Evolutionary conservation across 1,140 invertebrate genomes (phyloP).

Genomic region (Lordiphosa collinella): DNA sequence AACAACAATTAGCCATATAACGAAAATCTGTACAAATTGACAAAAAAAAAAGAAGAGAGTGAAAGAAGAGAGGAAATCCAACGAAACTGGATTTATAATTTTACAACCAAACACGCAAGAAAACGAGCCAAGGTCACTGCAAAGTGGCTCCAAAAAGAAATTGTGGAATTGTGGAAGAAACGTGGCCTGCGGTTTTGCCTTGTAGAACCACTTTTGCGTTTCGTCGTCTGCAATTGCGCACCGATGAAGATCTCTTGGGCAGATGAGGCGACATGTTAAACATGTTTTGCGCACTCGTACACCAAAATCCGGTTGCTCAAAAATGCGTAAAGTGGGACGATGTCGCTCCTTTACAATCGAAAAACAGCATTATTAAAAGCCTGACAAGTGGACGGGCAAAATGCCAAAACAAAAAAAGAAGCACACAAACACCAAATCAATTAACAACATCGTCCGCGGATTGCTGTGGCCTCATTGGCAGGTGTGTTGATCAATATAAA

Average conservation of each 20-base stretch:
- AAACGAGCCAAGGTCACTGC: constrained; percentile 73
- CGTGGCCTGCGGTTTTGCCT: constrained; percentile 5
- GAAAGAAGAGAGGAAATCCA: constrained; percentile 68
- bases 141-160: constrained; percentile 53
- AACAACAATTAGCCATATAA: constrained; percentile 70
- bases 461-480: constrained; percentile 55
- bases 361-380: constrained; percentile 54
- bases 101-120: constrained; percentile 66
- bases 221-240: constrained; percentile 19
- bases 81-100: constrained; percentile 65
- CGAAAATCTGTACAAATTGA: constrained; percentile 71
- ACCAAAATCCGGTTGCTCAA: constrained; percentile 62
- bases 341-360: constrained; percentile 62
- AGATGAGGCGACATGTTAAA: constrained; percentile 64
- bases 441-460: no score
- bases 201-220: constrained; percentile 58
- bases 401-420: constrained; percentile 69
- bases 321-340: constrained; percentile 76
- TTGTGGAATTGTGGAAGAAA: constrained; percentile 43
- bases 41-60: constrained; percentile 39
- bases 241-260: constrained; percentile 38
- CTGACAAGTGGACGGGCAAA: constrained; percentile 66
- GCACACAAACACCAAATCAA: no score
- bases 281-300: constrained; percentile 47
- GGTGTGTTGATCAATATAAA: constrained; percentile 73